phyloP scores from a whole-genome alignment of 2,797 vertebrate species.

The Otolemur crassicaudatus region DNA sequence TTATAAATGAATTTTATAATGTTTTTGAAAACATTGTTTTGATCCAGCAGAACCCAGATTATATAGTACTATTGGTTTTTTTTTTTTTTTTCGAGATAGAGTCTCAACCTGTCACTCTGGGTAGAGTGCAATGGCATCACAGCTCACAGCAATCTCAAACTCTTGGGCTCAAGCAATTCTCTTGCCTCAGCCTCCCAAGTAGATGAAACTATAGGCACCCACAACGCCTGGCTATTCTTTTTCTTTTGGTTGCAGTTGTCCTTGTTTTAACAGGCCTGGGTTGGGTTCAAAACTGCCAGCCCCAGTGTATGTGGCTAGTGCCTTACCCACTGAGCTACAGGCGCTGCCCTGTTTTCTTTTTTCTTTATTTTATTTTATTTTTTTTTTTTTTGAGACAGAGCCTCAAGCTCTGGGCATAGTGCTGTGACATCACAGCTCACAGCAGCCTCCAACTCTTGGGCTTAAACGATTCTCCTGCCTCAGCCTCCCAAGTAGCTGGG shows the following conservation, averaged over 20 bases:
- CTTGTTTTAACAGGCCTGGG: too few species aligned
- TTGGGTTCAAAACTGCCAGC: too few species aligned
- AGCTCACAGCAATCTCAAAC: background rate
- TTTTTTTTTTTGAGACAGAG: too few species aligned
- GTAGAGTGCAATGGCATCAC: background rate
- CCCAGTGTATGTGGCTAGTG: too few species aligned
- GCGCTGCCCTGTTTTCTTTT: background rate
- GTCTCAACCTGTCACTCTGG: background rate
- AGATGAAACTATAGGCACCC: background rate
- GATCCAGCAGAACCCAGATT: constrained; percentile 37
- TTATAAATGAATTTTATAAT: constrained; percentile 15
- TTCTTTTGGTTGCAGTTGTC: background rate
- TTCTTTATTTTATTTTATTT: background rate
- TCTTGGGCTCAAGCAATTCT: background rate
- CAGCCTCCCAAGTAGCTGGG: too few species aligned
- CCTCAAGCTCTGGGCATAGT: too few species aligned
- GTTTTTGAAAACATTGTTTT: constrained; percentile 5
- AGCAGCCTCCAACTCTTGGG: too few species aligned
- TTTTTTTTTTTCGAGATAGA: background rate
- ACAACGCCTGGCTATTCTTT: background rate
- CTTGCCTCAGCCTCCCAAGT: background rate
- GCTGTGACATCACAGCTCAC: too few species aligned
- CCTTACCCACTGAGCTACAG: too few species aligned
- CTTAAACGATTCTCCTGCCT: too few species aligned
- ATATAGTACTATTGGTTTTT: constrained; percentile 33